Base-by-base conservation (phyloP, 2,888 invertebrate species). In the Clanis bilineata region DNA sequence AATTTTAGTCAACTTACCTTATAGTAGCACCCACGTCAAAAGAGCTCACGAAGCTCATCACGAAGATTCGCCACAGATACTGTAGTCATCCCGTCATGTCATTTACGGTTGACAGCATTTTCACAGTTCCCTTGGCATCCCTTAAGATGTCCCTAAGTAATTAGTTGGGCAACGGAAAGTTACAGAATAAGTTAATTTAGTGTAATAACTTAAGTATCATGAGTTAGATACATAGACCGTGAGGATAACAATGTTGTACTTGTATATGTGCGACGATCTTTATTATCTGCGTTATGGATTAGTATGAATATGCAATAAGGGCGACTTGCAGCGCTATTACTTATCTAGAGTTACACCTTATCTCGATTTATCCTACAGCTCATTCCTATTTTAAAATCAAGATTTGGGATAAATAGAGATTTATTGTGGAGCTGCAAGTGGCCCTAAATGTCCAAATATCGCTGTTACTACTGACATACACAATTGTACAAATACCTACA, bases 71-170 rank as follows among this genome's bases (percentile, higher is more conserved):
- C 32, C 10, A 28, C 28, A 28, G 70, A 73, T 69, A 70, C 63
- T 68, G 66, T 71, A 69, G 59, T 63, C 67, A 74, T 72, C 69
- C 72, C 71, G 64, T 66, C 62, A 59, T 59, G 64, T 66, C 67
- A 68, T 72, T 69, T 66, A 70, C 65, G 61, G 61, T 47, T 63
- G 66, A 69, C 62, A 64, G 64, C 61, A 72, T 68, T 66, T 64
- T 62, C 69, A 57, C 58, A 66, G 58, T 61, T 64, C 64, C 70
- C 64, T 64, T 64, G 72, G 57, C 62, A 62, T 65, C 62, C 58
- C 62, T 51, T 61, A 67, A 72, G 66, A 68, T 72, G 65, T 69
- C 64, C 66, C 58, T 62, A 61, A 71, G 70, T 71, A 72, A 71
- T 71, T 72, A 72, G 64, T 69, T 62, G 57, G 55, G 67, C 65